These are phyloP conservation scores for Hydrolagus affinis DNA, from an alignment of 2,113 vertebrate species.

Conservation along the genomic window DNA sequence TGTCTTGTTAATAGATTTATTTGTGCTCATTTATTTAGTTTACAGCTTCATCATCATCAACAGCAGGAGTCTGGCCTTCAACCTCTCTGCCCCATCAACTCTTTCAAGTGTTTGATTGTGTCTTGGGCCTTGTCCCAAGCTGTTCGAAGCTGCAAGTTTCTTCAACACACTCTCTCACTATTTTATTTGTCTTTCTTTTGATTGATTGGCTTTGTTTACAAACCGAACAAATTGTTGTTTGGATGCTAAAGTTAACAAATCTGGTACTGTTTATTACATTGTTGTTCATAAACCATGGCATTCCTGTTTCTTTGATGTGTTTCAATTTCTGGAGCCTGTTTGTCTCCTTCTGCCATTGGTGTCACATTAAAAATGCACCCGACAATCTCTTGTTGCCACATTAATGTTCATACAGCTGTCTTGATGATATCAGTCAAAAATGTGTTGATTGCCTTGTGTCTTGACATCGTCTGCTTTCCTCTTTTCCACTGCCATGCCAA, in stretches of 20 bases:
- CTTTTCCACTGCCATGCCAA: neutral
- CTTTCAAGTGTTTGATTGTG: no score
- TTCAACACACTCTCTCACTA: neutral
- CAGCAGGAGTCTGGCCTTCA: no score
- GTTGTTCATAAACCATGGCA: neutral
- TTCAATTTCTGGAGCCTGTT: neutral
- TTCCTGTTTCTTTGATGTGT: neutral
- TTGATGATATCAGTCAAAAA: neutral
- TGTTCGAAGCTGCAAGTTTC: neutral
- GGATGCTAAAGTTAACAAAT: neutral
- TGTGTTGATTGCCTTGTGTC: neutral
- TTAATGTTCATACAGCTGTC: conserved; percentile 14
- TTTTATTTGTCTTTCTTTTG: neutral
- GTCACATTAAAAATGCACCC: neutral
- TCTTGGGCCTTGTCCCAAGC: no score
- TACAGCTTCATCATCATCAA: no score
- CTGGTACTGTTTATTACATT: neutral
- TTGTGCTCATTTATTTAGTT: no score
- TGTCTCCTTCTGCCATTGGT: neutral
- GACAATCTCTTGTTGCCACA: neutral
- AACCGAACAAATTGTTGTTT: neutral
- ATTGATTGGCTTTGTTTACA: neutral
- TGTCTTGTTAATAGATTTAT: no score
- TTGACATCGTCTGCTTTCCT: neutral
- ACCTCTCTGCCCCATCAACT: no score